A percentile compares a stretch with the other conserved stretches of the same genome.
These are phyloP conservation scores for Mycetomoellerius zeteki DNA, from an alignment of 1,140 invertebrate genomes.

Conservation along the genomic window DNA sequence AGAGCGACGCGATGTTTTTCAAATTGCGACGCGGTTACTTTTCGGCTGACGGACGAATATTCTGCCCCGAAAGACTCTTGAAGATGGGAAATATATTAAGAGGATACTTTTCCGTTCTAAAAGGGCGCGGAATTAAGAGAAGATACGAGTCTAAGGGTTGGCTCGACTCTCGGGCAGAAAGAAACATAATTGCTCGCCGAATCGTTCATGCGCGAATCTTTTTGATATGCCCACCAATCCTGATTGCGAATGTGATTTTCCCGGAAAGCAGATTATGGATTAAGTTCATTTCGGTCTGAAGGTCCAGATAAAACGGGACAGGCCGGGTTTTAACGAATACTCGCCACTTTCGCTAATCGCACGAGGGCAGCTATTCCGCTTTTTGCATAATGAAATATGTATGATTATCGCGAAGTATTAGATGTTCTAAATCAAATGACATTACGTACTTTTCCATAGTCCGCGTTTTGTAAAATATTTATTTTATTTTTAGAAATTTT, in stretches of 20 bases:
- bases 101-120: conserved; percentile 38
- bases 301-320: conserved; percentile 34
- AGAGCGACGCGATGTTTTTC: conserved; percentile 22
- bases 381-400: conserved; percentile 30
- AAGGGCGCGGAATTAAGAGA: conserved; percentile 35
- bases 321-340: conserved; percentile 24
- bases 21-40: conserved; percentile 37
- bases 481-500: neutral
- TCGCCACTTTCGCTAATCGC: conserved; percentile 67
- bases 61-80: neutral
- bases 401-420: neutral
- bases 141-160: conserved; percentile 13
- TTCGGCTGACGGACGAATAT: conserved; percentile 63
- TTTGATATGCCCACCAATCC: conserved; percentile 80
- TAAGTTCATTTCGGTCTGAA: conserved; percentile 73
- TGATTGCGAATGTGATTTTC: conserved; percentile 85
- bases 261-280: conserved; percentile 83
- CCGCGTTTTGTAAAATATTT: neutral
- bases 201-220: conserved; percentile 80
- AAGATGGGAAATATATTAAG: conserved; percentile 64
- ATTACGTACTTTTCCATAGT: neutral
- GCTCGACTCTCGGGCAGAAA: conserved; percentile 55
- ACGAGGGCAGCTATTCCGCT: neutral
- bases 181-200: conserved; percentile 82
- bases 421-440: neutral